These are phyloP conservation scores for Apamea sordens DNA, from an alignment of 2,888 invertebrate species.

Conservation along the genomic window DNA sequence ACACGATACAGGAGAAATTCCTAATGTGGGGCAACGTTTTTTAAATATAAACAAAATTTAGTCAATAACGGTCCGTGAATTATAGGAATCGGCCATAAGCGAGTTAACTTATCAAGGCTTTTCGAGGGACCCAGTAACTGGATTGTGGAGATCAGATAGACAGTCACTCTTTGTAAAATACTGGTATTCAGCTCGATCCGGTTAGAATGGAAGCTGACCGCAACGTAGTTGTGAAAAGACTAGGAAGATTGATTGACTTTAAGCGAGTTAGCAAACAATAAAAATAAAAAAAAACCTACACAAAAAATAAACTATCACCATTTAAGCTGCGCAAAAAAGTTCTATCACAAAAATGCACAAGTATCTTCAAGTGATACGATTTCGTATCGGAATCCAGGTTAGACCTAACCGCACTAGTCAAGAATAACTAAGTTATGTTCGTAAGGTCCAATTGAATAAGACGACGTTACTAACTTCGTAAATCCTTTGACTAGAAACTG, in stretches of 20 bases:
- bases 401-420: not conserved
- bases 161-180: too few relatives aligned
- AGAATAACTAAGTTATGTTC: conserved; percentile 36
- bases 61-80: too few relatives aligned
- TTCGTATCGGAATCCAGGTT: conserved; percentile 11
- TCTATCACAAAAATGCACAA: not conserved
- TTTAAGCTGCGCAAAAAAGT: not conserved
- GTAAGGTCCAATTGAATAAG: conserved; percentile 21
- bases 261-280: not conserved
- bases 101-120: too few relatives aligned
- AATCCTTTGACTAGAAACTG: conserved; percentile 25
- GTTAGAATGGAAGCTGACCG: not conserved
- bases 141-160: too few relatives aligned
- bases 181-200: not conserved
- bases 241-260: not conserved
- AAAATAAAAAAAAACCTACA: not conserved
- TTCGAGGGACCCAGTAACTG: too few relatives aligned
- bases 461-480: conserved; percentile 25
- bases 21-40: too few relatives aligned
- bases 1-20: too few relatives aligned
- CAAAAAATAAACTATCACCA: not conserved
- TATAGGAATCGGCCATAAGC: too few relatives aligned
- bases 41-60: too few relatives aligned
- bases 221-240: not conserved
- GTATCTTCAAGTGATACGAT: not conserved